Evolutionary conservation across 2,113 vertebrate species (phyloP).

Genomic region (Laterallus jamaicensis): DNA sequence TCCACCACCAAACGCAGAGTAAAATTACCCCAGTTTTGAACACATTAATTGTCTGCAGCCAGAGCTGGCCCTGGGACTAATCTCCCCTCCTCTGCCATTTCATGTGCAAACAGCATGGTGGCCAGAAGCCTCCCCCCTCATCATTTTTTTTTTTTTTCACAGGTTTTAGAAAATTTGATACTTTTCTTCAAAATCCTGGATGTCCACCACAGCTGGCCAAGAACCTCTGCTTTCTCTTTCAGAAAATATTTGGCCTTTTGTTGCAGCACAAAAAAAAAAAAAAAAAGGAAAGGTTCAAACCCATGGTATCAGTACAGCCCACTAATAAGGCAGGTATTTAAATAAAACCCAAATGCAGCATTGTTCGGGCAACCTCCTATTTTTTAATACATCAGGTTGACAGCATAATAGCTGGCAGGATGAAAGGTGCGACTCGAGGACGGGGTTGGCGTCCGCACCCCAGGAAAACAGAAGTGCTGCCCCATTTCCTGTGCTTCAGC

Average conservation of each 20-base stretch:
- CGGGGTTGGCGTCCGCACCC: conserved; percentile 41
- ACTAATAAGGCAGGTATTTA: conserved; percentile 60
- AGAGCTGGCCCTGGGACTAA: not conserved
- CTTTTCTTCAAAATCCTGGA: conserved; percentile 10
- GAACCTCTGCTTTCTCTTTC: not conserved
- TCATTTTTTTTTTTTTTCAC: conserved; percentile 9
- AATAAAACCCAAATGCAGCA: conserved; percentile 54
- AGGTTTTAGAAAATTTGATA: conserved; percentile 25
- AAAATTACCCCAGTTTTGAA: not conserved
- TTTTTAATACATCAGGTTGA: conserved; percentile 47
- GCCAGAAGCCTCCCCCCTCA: conserved; percentile 27
- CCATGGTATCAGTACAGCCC: conserved; percentile 23
- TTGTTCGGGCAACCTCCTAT: conserved; percentile 48
- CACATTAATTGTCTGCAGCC: not conserved
- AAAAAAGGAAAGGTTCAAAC: not conserved
- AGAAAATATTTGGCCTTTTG: conserved; percentile 48
- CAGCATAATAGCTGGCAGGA: conserved; percentile 51
- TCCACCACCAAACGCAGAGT: not conserved
- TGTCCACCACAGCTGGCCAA: not conserved
- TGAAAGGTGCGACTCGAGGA: conserved; percentile 52
- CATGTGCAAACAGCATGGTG: not conserved
- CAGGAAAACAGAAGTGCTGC: conserved; percentile 65
- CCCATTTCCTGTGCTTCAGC: conserved; percentile 57
- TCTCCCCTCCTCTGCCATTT: not conserved
- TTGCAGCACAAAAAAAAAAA: not conserved